Conservation (phyloP, 2,888 invertebrate genomes). For the Lingula anatina region DNA sequence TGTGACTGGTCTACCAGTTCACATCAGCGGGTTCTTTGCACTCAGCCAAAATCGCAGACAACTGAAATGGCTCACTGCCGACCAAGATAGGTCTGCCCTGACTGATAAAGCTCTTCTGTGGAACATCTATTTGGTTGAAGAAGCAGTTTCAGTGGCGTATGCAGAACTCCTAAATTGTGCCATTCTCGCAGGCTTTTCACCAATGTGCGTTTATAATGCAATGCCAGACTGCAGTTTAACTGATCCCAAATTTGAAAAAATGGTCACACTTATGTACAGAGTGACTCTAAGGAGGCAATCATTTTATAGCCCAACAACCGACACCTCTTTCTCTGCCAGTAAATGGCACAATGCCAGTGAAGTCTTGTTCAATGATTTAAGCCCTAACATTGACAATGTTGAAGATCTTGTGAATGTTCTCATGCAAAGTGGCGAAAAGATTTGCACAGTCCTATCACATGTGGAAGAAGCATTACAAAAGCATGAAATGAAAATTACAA, state of each 20-base stretch:
- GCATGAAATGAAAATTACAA: neutral
- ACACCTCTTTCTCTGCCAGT: too few relatives aligned
- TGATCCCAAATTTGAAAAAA: neutral
- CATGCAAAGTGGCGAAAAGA: too few relatives aligned
- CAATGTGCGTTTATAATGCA: neutral
- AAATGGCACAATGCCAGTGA: too few relatives aligned
- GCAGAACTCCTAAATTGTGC: slow-evolving; percentile 9
- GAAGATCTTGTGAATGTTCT: neutral
- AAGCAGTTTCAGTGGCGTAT: slow-evolving; percentile 32
- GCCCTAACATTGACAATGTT: neutral
- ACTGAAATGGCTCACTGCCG: slow-evolving; percentile 38
- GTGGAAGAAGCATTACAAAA: slow-evolving; percentile 2
- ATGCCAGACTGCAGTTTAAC: neutral
- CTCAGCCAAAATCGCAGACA: slow-evolving; percentile 39
- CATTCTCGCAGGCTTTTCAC: neutral
- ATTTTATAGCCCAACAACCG: neutral
- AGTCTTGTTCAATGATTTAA: too few relatives aligned
- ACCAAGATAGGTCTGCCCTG: slow-evolving; percentile 10
- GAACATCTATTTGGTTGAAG: slow-evolving; percentile 32
- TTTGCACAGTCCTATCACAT: slow-evolving; percentile 11
- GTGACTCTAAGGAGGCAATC: neutral
- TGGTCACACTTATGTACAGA: neutral
- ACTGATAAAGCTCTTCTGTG: slow-evolving; percentile 30
- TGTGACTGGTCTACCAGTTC: slow-evolving; percentile 41
- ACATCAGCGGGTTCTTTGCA: slow-evolving; percentile 44